Conservation (phyloP, 2,113 vertebrate genomes). For the Barbus barbus region DNA sequence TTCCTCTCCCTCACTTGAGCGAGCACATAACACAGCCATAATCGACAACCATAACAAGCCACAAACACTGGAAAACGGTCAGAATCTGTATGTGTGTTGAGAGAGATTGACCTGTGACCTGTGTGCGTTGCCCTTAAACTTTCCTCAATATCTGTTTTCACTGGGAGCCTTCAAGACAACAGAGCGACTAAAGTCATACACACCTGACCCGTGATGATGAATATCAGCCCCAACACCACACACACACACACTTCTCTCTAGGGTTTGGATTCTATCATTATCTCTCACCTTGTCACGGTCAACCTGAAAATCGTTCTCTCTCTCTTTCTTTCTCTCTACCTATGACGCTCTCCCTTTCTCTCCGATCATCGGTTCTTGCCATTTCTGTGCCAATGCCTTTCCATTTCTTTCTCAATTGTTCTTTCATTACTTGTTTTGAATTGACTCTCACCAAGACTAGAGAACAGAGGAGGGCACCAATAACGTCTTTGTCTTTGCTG, state of each 20-base stretch:
- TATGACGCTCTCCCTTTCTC: conserved; percentile 12
- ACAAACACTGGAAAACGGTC: not conserved
- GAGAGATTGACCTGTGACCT: conserved; percentile 9
- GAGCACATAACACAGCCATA: conserved; percentile 24
- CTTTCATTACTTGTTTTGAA: conserved; percentile 26
- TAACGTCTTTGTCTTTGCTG: conserved; percentile 22
- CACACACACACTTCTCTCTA: conserved; percentile 45
- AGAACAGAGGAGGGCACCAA: not conserved
- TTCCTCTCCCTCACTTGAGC: conserved; percentile 16
- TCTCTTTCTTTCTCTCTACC: conserved; percentile 13
- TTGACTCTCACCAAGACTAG: conserved; percentile 21
- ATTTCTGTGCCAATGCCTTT: conserved; percentile 11
- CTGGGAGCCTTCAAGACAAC: conserved; percentile 37
- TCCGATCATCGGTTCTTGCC: not conserved
- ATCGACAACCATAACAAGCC: conserved; percentile 26
- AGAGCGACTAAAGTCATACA: conserved; percentile 32
- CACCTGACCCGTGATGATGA: conserved; percentile 49
- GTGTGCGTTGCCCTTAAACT: conserved; percentile 35
- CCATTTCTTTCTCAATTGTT: conserved; percentile 21
- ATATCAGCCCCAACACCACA: conserved; percentile 52
- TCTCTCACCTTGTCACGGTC: conserved; percentile 60
- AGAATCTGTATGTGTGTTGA: conserved; percentile 5
- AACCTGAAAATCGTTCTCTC: conserved; percentile 37
- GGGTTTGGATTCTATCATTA: conserved; percentile 59
- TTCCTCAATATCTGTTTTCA: conserved; percentile 38